Base-by-base conservation (phyloP, 2,797 vertebrate genomes). In the Morelia viridis region DNA sequence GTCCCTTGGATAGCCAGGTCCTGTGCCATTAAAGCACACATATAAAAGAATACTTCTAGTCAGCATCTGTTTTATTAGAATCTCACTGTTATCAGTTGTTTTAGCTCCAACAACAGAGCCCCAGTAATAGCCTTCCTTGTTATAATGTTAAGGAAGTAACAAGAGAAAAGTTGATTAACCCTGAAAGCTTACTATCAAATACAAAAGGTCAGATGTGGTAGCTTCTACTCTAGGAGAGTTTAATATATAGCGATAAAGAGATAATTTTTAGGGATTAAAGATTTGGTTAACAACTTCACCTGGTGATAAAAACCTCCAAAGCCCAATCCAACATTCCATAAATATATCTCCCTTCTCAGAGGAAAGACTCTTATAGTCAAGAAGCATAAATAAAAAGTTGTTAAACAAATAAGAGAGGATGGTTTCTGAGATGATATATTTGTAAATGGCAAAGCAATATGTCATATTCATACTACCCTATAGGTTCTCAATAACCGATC, bases 151-250 rank as follows among this genome's bases (percentile, higher is more conserved):
- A 97, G 97, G 96, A 96, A 96, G 96, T 97, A 95, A 95, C 96
- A 96, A 97, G 96, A 96, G 97, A 97, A 97, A 95, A 96, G 97
- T 95, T 94, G 95, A 96, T 94, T 97, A 96, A 98, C 96, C 96
- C 96, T 97, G 96, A 97, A 96, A 97, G 96, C 96, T 97, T 96
- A 97, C 17, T 41, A 76, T 24, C 35, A 46, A 76, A 46, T 35
- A 41, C 41, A 80, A 80, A 35, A 19, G 17, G 31, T 71, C 31
- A 71, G 31, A 9, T 94, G 92, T 92, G 53, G 65, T 93, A 93
- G 90, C 92, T 90, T 96, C 92, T 94, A 92, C 68, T 91, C 24
- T 19, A 22, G 0, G 0, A 93, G 85, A 93, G 2, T 60, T 61
- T 92, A 94, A 26, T 87, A 92, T 65, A 41, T 41, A 41, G 41